phyloP scores from a whole-genome alignment of 2,797 vertebrate species.

The Euphonia xanthogaster region DNA sequence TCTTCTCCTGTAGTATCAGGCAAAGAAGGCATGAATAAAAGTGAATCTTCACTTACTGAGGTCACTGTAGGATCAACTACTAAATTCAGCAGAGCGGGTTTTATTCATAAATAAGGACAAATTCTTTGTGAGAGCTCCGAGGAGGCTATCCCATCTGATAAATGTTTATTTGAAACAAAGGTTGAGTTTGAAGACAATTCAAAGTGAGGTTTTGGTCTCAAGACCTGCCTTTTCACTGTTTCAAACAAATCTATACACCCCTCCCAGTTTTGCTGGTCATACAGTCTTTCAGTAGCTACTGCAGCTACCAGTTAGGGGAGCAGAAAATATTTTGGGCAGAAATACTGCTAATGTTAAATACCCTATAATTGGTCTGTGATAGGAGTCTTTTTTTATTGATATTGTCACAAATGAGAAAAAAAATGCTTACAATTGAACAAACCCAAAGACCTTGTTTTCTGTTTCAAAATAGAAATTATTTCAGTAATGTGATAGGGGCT shows the following conservation, averaged over 20 bases:
- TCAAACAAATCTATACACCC: not conserved
- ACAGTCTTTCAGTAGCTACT: slow-evolving; percentile 8
- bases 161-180: not conserved
- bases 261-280: not conserved
- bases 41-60: not conserved
- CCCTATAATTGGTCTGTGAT: not conserved
- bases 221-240: not conserved
- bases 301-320: not conserved
- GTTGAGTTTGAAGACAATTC: not conserved
- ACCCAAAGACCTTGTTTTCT: slow-evolving; percentile 38
- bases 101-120: not conserved
- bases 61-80: not conserved
- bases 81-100: not conserved
- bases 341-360: slow-evolving; percentile 24
- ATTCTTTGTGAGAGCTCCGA: not conserved
- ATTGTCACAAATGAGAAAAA: slow-evolving; percentile 27
- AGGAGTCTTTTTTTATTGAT: slow-evolving; percentile 1
- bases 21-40: not conserved
- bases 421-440: slow-evolving; percentile 28
- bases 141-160: not conserved
- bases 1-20: not conserved
- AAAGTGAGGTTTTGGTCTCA: not conserved
- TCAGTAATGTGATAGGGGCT: not conserved
- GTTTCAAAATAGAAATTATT: slow-evolving; percentile 37
- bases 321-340: slow-evolving; percentile 30